Evolutionary conservation across 2,113 vertebrate genomes (phyloP).

Genomic region (Hippocampus guttulatus): DNA sequence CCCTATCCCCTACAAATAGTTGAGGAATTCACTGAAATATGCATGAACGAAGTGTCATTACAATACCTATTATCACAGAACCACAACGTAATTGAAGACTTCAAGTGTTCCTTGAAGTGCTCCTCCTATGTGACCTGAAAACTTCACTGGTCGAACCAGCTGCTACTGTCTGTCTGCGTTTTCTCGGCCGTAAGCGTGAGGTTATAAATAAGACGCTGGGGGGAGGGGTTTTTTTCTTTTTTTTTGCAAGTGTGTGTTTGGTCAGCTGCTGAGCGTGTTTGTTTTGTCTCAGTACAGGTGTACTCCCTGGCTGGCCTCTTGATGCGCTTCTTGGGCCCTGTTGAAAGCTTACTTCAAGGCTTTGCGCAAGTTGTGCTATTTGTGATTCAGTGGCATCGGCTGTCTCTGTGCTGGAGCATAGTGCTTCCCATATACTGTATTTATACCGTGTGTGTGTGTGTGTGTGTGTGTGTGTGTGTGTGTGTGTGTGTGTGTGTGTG

Average conservation of each 20-base stretch:
- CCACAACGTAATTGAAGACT: background rate
- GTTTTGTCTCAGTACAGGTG: constrained; percentile 54
- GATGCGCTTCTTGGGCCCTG: constrained; percentile 38
- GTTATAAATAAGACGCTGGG: constrained; percentile 67
- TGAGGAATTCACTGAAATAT: background rate
- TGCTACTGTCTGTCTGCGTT: constrained; percentile 58
- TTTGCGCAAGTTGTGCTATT: constrained; percentile 23
- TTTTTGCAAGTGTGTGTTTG: constrained; percentile 53
- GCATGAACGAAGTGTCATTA: background rate
- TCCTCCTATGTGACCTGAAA: constrained; percentile 35
- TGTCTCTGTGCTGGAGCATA: constrained; percentile 18
- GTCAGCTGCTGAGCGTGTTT: constrained; percentile 60
- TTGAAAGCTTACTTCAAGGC: constrained; percentile 18
- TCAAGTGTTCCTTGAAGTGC: constrained; percentile 1
- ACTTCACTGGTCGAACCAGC: constrained; percentile 41
- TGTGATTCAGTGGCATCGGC: constrained; percentile 32
- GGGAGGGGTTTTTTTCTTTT: constrained; percentile 30
- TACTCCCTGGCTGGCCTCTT: constrained; percentile 34
- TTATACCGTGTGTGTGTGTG: no score
- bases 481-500: no score
- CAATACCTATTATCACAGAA: background rate
- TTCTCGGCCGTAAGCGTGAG: constrained; percentile 43
- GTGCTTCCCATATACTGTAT: background rate
- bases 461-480: no score
- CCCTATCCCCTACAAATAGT: no score